Evolutionary conservation across 2,888 invertebrate species (phyloP), one percentile per base, ranked within the genome.

Genomic region (Embidobia sp.): DNA sequence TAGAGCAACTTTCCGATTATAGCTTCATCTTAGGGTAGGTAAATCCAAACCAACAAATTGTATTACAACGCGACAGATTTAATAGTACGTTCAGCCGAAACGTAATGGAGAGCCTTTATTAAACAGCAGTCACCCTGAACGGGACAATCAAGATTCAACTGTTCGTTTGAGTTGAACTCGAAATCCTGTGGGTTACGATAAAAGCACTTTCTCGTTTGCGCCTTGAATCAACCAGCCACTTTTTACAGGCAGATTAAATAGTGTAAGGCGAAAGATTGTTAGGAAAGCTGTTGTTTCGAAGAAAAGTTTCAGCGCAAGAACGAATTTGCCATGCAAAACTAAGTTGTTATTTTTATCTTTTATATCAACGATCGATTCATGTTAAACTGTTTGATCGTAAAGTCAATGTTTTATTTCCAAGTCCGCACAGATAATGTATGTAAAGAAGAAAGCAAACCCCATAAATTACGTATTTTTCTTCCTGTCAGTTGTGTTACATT

Each of bases 211-310:
- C 33, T 22, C 42, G 26, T 53, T n/a, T 13, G 16, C 19, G n/a
- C 44, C 19, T 33, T 44, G 13, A 44, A 44, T 26, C 35, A 22
- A 31, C 10, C 37, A n/a, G 6, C 6, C 44, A 29, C 35, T 48
- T 48, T 57, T 42, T 57, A 16, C 35, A 8, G 18, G 13, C 11
- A 55, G 55, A 67, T 55, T 67, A 67, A 55, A 67, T 55, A 48
- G 35, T 67, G 29, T 37, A 55, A 55, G 48, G 55, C 22, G 19
- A 48, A 55, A 66, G 35, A 48, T 29, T 67, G 67, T 48, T 55
- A 37, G 19, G 48, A 46, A 53, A 22, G 29, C 27, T 53, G 27
- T 44, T 66, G 35, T 53, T 31, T 15, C 6, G 10, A 33, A 31
- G 15, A 2, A 16, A 66, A 66, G 29, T 44, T 33, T 33, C n/a